Percentiles rank a stretch among this genome's conserved stretches.
These are phyloP conservation scores for Aleiodes sp. DNA, from an alignment of 1,140 invertebrate genomes.

Conservation along the genomic window DNA sequence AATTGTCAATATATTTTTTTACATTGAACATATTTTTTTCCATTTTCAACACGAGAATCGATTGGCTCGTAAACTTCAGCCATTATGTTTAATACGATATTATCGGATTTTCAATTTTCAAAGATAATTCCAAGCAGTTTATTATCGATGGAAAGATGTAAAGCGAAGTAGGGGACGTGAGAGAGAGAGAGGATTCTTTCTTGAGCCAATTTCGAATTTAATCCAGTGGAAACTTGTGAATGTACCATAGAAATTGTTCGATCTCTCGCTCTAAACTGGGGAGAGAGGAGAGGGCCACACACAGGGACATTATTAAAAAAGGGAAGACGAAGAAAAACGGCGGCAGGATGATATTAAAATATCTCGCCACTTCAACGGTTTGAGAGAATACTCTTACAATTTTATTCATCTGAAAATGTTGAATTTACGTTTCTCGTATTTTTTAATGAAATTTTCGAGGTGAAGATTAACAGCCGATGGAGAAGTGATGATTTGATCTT, in stretches of 20 bases:
- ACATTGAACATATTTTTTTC: not conserved
- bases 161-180: not conserved
- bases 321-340: slow-evolving; percentile 9
- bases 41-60: too few species aligned
- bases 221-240: slow-evolving; percentile 27
- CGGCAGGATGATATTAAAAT: slow-evolving; percentile 35
- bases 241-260: not conserved
- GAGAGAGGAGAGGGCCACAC: not conserved
- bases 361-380: slow-evolving; percentile 25
- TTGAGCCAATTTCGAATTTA: slow-evolving; percentile 29
- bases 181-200: not conserved
- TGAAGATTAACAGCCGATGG: not conserved
- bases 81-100: not conserved
- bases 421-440: not conserved
- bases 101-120: slow-evolving; percentile 18
- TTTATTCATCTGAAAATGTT: not conserved
- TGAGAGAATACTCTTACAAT: not conserved
- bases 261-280: too few species aligned
- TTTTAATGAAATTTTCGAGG: not conserved
- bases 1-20: not conserved
- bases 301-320: slow-evolving; percentile 28
- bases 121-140: slow-evolving; percentile 20
- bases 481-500: too few species aligned
- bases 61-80: too few species aligned
- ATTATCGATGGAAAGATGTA: slow-evolving; percentile 11